Evolutionary conservation across 2,797 vertebrate genomes (phyloP).

Genomic region (Rhinella marina): DNA sequence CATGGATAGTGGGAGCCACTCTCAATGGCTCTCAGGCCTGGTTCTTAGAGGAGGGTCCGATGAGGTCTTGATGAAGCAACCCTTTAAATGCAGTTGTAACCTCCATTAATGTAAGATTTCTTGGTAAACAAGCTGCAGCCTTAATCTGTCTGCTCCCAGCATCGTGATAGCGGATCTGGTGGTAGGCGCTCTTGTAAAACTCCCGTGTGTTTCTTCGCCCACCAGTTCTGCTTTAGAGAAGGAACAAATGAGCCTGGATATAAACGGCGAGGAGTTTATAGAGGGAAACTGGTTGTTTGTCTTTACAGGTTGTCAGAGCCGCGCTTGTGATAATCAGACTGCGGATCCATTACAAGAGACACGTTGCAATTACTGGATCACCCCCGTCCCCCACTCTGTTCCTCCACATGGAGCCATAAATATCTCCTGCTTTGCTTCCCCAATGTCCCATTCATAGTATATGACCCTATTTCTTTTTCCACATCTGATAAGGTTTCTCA

Average conservation of each 20-base stretch:
- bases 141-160: neutral
- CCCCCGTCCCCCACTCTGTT: conserved; percentile 49
- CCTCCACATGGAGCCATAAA: conserved; percentile 57
- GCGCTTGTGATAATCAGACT: conserved; percentile 52
- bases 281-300: conserved; percentile 68
- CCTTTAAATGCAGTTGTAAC: neutral
- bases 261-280: conserved; percentile 63
- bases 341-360: conserved; percentile 48
- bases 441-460: neutral
- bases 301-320: conserved; percentile 20
- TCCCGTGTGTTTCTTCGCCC: neutral
- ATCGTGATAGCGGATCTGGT: neutral
- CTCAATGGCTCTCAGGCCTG: no score
- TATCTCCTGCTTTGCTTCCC: conserved; percentile 42
- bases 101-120: neutral
- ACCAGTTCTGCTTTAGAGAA: neutral
- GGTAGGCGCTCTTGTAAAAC: neutral
- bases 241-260: neutral
- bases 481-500: no score
- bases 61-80: no score
- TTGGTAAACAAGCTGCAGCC: neutral
- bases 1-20: no score
- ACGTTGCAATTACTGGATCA: conserved; percentile 66
- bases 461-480: no score
- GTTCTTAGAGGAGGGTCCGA: no score